Percentiles rank a stretch among this genome's conserved stretches.
phyloP scores from a whole-genome alignment of 2,888 invertebrate species.

The Pseudococcus jackbeardsleyi region DNA sequence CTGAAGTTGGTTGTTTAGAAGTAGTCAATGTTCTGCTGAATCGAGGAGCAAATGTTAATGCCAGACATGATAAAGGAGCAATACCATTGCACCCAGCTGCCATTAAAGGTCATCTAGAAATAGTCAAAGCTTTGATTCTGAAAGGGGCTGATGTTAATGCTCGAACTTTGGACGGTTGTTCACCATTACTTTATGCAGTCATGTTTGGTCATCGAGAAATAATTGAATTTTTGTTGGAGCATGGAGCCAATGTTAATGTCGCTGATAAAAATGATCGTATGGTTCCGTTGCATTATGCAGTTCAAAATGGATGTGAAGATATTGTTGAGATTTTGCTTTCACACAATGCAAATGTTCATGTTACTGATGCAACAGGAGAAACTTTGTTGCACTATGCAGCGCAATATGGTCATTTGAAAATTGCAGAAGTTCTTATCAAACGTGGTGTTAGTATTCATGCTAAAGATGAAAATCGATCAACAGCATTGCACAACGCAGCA shows the following conservation, averaged over 20 bases:
- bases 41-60: neutral
- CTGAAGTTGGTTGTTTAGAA: neutral
- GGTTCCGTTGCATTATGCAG: neutral
- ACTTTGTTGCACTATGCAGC: neutral
- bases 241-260: neutral
- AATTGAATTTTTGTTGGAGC: neutral
- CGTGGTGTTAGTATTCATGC: neutral
- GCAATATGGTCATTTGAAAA: neutral
- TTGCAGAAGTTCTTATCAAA: neutral
- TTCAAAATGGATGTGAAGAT: neutral
- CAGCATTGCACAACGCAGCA: neutral
- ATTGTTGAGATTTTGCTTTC: neutral
- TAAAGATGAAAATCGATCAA: neutral
- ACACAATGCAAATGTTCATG: neutral
- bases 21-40: neutral
- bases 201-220: neutral
- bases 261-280: neutral
- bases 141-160: neutral
- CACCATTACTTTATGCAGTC: neutral
- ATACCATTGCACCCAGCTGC: neutral
- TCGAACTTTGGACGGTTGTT: neutral
- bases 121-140: conserved; percentile 27
- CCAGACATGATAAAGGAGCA: neutral
- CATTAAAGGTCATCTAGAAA: neutral
- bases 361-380: neutral